Conservation (phyloP, 2,113 vertebrate genomes). For the Halcyon malimbica region DNA sequence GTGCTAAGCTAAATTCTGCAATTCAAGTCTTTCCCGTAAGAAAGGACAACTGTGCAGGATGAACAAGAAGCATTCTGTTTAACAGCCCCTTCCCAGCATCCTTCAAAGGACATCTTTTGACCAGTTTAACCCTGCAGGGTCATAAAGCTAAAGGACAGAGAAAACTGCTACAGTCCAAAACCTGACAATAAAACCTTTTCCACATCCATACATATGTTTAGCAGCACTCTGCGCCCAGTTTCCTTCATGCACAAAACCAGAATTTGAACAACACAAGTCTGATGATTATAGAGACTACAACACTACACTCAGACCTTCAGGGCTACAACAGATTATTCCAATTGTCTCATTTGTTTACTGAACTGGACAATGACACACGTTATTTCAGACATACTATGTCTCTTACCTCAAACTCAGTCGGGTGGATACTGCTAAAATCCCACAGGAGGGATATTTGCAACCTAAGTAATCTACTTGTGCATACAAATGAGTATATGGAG, state of each 20-base stretch:
- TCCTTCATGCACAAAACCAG: not conserved
- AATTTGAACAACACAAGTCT: not conserved
- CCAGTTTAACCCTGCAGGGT: not conserved
- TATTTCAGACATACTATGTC: not conserved
- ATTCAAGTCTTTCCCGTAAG: slow-evolving; percentile 34
- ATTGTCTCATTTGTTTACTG: not conserved
- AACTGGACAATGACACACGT: not conserved
- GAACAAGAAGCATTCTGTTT: slow-evolving; percentile 43
- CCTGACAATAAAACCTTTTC: not conserved
- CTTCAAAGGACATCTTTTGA: slow-evolving; percentile 18
- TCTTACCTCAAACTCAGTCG: not conserved
- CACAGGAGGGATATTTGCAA: not conserved
- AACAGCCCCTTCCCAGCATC: not conserved
- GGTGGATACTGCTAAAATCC: not conserved
- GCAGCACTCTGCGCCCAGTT: not conserved
- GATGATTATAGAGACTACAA: not conserved
- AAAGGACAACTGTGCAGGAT: slow-evolving; percentile 44
- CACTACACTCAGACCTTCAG: not conserved
- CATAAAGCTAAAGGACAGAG: slow-evolving; percentile 27
- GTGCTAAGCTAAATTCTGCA: slow-evolving; percentile 52
- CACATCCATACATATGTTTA: not conserved
- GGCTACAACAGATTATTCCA: not conserved
- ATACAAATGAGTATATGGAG: not conserved
- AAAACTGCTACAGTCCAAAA: not conserved
- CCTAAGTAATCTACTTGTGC: not conserved